These are phyloP conservation scores for Struthio camelus DNA, from an alignment of 2,113 vertebrate genomes.

Conservation along the genomic window DNA sequence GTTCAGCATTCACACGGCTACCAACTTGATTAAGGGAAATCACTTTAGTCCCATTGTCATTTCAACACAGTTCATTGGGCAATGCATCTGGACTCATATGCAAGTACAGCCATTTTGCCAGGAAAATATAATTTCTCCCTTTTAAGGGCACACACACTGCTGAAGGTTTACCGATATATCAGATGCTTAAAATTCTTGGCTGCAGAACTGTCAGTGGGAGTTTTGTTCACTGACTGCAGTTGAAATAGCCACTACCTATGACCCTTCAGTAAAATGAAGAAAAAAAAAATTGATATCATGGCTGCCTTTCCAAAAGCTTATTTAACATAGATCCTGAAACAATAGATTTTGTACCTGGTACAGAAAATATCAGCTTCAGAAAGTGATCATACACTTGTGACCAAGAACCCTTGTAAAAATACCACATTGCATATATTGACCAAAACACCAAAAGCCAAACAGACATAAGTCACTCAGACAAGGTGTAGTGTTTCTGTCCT, in stretches of 20 bases:
- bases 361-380: neutral
- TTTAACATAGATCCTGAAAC: neutral
- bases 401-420: neutral
- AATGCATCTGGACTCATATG: neutral
- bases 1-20: neutral
- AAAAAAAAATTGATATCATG: neutral
- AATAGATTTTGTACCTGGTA: neutral
- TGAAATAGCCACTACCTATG: neutral
- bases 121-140: neutral
- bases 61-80: neutral
- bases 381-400: neutral
- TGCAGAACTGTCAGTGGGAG: neutral
- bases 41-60: neutral
- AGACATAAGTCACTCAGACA: neutral
- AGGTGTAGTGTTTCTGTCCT: neutral
- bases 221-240: neutral
- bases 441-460: no score
- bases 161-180: neutral
- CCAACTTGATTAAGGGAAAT: neutral
- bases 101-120: neutral
- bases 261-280: neutral
- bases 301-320: neutral
- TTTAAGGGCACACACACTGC: neutral
- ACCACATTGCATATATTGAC: no score
- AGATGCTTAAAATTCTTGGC: neutral